Evolutionary conservation across 1,140 invertebrate species (phyloP), one percentile per base, ranked within the genome.

Genomic region (Dendroctonus valens): DNA sequence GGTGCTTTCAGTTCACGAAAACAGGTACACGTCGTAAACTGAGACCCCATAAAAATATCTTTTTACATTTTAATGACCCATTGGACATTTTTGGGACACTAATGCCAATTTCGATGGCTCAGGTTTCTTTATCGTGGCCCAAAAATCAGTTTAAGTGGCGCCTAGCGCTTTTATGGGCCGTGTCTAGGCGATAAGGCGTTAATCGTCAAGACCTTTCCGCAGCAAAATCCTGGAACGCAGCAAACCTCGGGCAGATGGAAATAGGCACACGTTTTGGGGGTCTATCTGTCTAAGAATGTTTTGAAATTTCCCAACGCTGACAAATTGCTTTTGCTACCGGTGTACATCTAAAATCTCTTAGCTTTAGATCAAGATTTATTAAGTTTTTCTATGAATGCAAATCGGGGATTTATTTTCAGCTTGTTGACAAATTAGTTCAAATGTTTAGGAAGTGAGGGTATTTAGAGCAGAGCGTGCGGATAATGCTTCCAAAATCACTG

Each of bases 361-460:
- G 50, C 50, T 15, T 11, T 40, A 42, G 50, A 63, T 46, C 51
- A 15, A 63, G 60, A 63, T 63, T 63, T 63, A 63, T 63, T 42
- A 15, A 40, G 50, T 63, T 63, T 63, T 63, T 63, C 60, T 63
- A 63, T 63, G 60, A 54, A 63, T 63, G 60, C 60, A 63, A 63
- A 63, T 63, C 51, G 51, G 38, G n/a, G 39, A 63, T 63, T 63
- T 63, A 63, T 63, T 63, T 63, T 54, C n/a, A 37, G 60, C 48
- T 61, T 51, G 60, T 53, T 63, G 60, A 63, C 60, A 40, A 63
- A 54, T 63, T 63, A 26, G 4, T 14, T 6, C n/a, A n/a, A 42
- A 57, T 57, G 39, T 57, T 57, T 41, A 42, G 54, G 26, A 53
- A 53, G 26, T 38, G 37, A 26, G 26, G 26, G 26, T 26, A 26